A percentile compares a stretch with the other conserved stretches of the same genome.
Evolutionary conservation across 2,113 vertebrate genomes (phyloP).

Genomic region (Phalacrocorax carbo): DNA sequence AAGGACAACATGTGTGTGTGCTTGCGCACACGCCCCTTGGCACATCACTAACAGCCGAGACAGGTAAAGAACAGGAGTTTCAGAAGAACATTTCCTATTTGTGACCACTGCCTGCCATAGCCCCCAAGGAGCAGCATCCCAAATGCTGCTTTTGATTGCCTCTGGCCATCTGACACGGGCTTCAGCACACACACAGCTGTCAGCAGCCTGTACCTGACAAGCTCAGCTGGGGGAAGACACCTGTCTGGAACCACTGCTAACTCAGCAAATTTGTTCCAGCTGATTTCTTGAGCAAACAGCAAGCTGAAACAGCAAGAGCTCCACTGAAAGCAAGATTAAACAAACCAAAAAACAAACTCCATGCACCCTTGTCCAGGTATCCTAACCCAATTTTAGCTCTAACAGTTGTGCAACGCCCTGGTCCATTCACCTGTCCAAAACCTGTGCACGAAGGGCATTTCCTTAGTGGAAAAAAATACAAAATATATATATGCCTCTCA

Average conservation of each 20-base stretch:
- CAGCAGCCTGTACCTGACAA: background rate
- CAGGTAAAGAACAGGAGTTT: background rate
- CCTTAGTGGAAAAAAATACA: background rate
- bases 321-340: background rate
- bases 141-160: background rate
- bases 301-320: background rate
- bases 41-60: background rate
- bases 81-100: background rate
- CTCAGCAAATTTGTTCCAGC: background rate
- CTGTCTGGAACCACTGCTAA: background rate
- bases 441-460: background rate
- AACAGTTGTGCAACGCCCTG: background rate
- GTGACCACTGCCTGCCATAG: background rate
- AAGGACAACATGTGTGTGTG: accelerated
- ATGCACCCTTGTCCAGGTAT: background rate
- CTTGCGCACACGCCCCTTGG: background rate
- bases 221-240: background rate
- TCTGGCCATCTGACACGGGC: background rate
- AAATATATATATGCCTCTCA: background rate
- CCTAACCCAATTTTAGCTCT: background rate
- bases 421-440: background rate
- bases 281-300: background rate
- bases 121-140: background rate
- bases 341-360: background rate
- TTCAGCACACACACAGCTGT: background rate